Percentiles rank a stretch among this genome's conserved stretches.
Evolutionary conservation across 2,888 invertebrate species (phyloP).

Genomic region (Phengaris alcon): DNA sequence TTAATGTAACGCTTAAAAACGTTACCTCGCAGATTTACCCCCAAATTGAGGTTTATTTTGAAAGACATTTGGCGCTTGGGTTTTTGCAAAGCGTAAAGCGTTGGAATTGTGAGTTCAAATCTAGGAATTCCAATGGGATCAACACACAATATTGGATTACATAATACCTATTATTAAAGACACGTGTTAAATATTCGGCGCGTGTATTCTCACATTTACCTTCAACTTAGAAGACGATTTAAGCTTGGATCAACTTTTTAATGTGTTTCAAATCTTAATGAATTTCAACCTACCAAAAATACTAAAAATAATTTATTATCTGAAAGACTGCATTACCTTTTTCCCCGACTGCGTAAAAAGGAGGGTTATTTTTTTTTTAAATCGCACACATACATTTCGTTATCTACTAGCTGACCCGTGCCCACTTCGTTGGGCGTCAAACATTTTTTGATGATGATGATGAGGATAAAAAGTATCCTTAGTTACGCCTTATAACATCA

Average conservation of each 20-base stretch:
- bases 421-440: too few species aligned
- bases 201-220: neutral
- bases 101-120: neutral
- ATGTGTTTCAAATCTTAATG: too few species aligned
- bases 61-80: neutral
- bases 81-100: neutral
- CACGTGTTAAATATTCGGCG: neutral
- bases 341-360: too few species aligned
- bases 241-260: too few species aligned
- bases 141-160: neutral
- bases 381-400: neutral
- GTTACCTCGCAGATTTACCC: slow-evolving; percentile 18
- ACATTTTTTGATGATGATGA: too few species aligned
- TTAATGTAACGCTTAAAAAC: slow-evolving; percentile 24
- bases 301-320: neutral
- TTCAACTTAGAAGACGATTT: too few species aligned
- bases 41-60: slow-evolving; percentile 6
- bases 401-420: neutral
- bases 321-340: neutral
- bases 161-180: neutral
- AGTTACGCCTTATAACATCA: too few species aligned
- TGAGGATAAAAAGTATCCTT: too few species aligned
- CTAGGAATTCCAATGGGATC: neutral
- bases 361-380: neutral
- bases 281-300: neutral